Evolutionary conservation across 2,113 vertebrate species (phyloP).

Genomic region (Regulus satrapa): DNA sequence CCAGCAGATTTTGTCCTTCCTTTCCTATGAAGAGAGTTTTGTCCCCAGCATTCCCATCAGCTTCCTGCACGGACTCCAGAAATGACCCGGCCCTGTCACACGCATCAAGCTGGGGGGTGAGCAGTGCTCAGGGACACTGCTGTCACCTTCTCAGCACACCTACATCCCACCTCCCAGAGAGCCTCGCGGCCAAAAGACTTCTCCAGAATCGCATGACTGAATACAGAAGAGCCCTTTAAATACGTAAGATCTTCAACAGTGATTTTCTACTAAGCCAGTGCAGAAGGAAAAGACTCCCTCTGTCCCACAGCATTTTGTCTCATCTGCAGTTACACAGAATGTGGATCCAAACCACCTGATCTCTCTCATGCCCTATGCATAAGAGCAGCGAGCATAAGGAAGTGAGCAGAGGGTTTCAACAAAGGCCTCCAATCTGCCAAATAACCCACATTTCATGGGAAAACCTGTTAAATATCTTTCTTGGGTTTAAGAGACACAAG

Average conservation of each 20-base stretch:
- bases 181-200: not conserved
- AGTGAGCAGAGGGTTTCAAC: no score
- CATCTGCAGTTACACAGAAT: not conserved
- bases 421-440: not conserved
- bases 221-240: not conserved
- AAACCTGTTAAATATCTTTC: not conserved
- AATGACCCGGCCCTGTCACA: not conserved
- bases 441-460: not conserved
- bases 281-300: not conserved
- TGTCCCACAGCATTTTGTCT: not conserved
- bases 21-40: not conserved
- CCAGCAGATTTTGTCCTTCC: not conserved
- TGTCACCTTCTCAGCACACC: not conserved
- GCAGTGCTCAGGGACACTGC: not conserved
- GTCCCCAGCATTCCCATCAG: not conserved
- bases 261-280: not conserved
- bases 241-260: rapidly evolving
- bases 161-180: not conserved
- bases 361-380: not conserved
- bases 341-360: not conserved
- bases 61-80: not conserved
- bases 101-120: not conserved
- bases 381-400: not conserved
- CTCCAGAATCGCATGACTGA: rapidly evolving
- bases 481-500: not conserved